A percentile compares a stretch with the other conserved stretches of the same genome.
Conservation (phyloP, 2,797 vertebrate species). For the Mionectes olivaceus region DNA sequence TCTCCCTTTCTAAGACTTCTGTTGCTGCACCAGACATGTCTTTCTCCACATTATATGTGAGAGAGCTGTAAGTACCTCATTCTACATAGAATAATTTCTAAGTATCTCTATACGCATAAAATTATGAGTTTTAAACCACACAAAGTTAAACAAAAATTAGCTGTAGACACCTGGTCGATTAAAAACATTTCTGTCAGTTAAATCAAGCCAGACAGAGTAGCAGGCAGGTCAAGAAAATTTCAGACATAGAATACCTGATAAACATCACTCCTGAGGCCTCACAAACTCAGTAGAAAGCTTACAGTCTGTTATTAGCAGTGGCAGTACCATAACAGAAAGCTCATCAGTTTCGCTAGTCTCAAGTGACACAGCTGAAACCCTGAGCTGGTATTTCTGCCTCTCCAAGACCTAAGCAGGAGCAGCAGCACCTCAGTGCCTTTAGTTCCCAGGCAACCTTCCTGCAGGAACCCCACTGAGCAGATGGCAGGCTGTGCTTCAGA, state of each 20-base stretch:
- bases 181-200: background rate
- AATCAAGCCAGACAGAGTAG: background rate
- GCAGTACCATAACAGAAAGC: background rate
- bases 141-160: background rate
- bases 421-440: accelerated
- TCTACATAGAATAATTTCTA: background rate
- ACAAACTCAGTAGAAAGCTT: background rate
- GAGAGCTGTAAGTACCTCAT: background rate
- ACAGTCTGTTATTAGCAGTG: background rate
- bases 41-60: background rate
- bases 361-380: background rate
- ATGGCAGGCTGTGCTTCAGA: background rate
- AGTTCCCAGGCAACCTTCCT: background rate
- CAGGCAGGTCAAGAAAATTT: background rate
- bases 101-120: background rate
- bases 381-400: background rate
- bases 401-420: background rate
- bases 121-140: background rate
- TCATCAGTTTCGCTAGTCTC: background rate
- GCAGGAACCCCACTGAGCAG: accelerated
- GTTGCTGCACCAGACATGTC: background rate
- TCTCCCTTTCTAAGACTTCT: background rate
- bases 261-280: background rate
- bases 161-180: background rate
- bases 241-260: background rate